Base-by-base conservation (phyloP, 2,888 invertebrate species). In the Trichogramma evanescens region DNA sequence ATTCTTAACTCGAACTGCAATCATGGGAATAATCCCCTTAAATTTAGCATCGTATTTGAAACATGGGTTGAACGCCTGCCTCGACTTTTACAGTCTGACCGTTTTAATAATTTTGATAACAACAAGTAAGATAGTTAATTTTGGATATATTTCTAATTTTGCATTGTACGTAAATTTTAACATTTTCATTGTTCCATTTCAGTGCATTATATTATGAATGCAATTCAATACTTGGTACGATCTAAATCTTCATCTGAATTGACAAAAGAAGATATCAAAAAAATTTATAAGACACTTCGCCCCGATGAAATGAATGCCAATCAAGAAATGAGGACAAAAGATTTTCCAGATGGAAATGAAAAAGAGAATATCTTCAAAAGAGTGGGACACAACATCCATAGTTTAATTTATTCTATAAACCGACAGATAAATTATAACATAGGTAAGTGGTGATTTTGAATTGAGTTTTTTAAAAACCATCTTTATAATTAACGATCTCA, bases 81-180 rank as follows among this genome's bases (percentile, higher is more conserved):
- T 78, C 45, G 76, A 77, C 62, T 77, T 78, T 52, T 65, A 69
- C 26, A 75, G 77, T 6, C 71, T 78, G 6, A 74, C 76, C 0
- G 66, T 69, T 1, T 59, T 78, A 42, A 74, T 78, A 65, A 61
- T 74, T 6, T 63, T 75, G 10, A 77, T 77, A 49, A 76, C 77
- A 4, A 70, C 67, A 55, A 73, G 78, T 78, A 65, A 68, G 74
- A 26, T 50, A 58, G 46, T 44, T 51, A 9, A 5, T 42, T 52
- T 38, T 52, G 8, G 39, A 41, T 9, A 40, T n/a, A 52, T 40
- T 51, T 10, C 9, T 56, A 48, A 56, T 49, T 7, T 56, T 6
- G 4, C 49, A 41, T 56, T 6, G 4, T 56, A 41, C 1, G 4
- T 40, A 1, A 5, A 13, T 40, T 5, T 41, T 8, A 41, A 5